Evolutionary conservation across 2,888 invertebrate genomes (phyloP).

Genomic region (Callyntrura guangdongensis): DNA sequence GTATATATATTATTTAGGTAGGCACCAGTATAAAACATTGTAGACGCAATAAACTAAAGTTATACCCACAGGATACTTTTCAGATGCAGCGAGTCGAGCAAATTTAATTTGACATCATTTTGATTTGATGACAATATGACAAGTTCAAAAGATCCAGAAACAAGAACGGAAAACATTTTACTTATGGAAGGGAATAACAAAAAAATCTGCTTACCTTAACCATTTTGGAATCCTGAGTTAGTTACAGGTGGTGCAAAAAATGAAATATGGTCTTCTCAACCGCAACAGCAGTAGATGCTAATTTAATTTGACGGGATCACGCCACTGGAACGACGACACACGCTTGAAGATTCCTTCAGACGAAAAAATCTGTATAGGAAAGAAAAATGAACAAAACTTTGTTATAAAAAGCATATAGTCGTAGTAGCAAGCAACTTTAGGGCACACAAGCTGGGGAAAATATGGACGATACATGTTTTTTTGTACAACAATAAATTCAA

Average conservation of each 20-base stretch:
- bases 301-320: slow-evolving; percentile 59
- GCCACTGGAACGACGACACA: slow-evolving; percentile 57
- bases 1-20: too few species aligned
- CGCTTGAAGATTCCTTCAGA: slow-evolving; percentile 59
- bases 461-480: background rate
- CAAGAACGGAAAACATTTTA: background rate
- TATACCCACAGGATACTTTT: slow-evolving; percentile 46
- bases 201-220: slow-evolving; percentile 66
- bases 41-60: too few species aligned
- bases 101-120: slow-evolving; percentile 50
- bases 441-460: background rate
- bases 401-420: slow-evolving; percentile 26
- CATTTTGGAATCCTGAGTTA: slow-evolving; percentile 84
- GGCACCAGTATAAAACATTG: too few species aligned
- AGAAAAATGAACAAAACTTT: slow-evolving; percentile 54
- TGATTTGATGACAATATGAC: too few species aligned
- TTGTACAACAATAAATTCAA: background rate
- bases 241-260: slow-evolving; percentile 82
- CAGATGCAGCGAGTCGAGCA: slow-evolving; percentile 43
- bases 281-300: slow-evolving; percentile 58
- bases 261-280: slow-evolving; percentile 74
- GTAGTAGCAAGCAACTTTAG: background rate
- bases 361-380: slow-evolving; percentile 63
- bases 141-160: slow-evolving; percentile 27
- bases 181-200: background rate